phyloP scores from a whole-genome alignment of 2,888 invertebrate species.

The Sarcophaga subvicina region DNA sequence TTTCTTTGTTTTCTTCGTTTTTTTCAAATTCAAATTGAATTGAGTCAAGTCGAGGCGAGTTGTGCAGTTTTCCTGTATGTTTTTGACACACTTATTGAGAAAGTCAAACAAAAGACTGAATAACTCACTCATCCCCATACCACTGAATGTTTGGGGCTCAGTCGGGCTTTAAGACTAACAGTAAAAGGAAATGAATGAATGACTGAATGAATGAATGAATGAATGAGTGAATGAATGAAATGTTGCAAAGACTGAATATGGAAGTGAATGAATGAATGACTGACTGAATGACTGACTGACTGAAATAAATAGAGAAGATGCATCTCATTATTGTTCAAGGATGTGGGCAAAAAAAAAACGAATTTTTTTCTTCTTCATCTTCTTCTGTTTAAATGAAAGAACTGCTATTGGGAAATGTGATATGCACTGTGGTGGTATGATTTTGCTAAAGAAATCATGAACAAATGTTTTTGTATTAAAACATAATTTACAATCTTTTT shows the following conservation, averaged over 20 bases:
- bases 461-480: not conserved
- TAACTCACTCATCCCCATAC: not conserved
- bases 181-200: not conserved
- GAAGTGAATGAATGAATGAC: too few species aligned
- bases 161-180: too few species aligned
- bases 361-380: too few species aligned
- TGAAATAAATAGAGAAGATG: slow-evolving; percentile 27
- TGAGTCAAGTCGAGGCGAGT: slow-evolving; percentile 34
- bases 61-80: slow-evolving; percentile 18
- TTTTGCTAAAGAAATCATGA: not conserved
- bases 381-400: too few species aligned
- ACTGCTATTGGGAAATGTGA: too few species aligned
- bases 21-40: slow-evolving; percentile 37
- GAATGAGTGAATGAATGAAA: slow-evolving; percentile 11
- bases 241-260: not conserved
- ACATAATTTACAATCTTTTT: too few species aligned
- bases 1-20: not conserved
- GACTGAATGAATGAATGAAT: slow-evolving; percentile 1
- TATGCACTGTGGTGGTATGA: not conserved
- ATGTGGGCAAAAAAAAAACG: slow-evolving; percentile 13
- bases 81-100: slow-evolving; percentile 53
- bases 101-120: slow-evolving; percentile 41
- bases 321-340: slow-evolving; percentile 61
- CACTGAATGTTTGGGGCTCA: not conserved
- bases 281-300: slow-evolving; percentile 7